Base-by-base conservation (phyloP, 2,113 vertebrate species). In the Ariopsis seemanni region DNA sequence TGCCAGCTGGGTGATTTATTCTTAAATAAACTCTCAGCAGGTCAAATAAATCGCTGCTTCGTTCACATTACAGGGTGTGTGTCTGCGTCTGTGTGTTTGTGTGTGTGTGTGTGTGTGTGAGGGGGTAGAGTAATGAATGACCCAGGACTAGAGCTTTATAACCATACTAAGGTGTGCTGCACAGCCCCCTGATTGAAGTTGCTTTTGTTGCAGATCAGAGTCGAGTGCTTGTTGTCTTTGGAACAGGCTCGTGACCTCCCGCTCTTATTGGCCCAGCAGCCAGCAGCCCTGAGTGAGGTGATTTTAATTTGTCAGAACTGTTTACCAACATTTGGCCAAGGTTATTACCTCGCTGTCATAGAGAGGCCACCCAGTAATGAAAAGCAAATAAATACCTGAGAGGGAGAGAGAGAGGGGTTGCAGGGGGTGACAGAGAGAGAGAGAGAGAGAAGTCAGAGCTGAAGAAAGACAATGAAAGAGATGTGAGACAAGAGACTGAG, bases 301-400 rank as follows among this genome's bases (percentile, higher is more conserved):
- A 94, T 95, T 95, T 95, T 95, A 94, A 95, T 95, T 95, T 95
- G 93, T 96, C 94, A 96, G 94, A 95, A 95, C 93, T 95, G 94
- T 95, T 95, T 95, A 95, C 94, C 92, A 94, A 94, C 93, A 92
- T 93, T 92, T 92, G 92, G 93, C 92, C 93, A 92, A 95, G 93
- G 94, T 94, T 94, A 95, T 95, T 95, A 95, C 93, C 87, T 92
- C 87, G 91, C 82, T 94, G 94, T 94, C 94, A 94, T 89, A 77
- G 93, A 93, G 92, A 94, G 93, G 92, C 90, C 92, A 93, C 93
- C 91, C 91, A 91, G 93, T 95, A 94, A 95, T 94, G 94, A 95
- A 95, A 95, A 94, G 92, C 93, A 94, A 93, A 95, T 93, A 95
- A 94, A 95, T 93, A 92, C 91, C 89, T 88, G 30, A 30, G 30